Evolutionary conservation across 2,797 vertebrate genomes (phyloP).

Genomic region (Leptatherina wallacei): DNA sequence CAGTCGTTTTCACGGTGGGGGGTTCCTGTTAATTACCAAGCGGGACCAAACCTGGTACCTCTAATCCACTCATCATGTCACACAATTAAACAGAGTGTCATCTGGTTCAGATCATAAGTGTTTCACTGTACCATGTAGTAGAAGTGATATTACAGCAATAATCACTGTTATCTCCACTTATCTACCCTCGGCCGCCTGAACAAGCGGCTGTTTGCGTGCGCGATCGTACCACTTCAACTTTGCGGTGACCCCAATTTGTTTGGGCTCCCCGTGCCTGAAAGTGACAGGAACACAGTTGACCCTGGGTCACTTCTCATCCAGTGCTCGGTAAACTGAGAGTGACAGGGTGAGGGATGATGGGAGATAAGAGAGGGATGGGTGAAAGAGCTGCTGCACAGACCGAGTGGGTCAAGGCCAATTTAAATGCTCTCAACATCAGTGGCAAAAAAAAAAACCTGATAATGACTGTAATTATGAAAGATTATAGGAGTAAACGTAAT

Average conservation of each 20-base stretch:
- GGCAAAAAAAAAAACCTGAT: slow-evolving; percentile 36
- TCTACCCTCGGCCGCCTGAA: slow-evolving; percentile 24
- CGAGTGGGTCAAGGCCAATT: slow-evolving; percentile 48
- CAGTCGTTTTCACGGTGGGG: slow-evolving; percentile 49
- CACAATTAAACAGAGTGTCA: slow-evolving; percentile 8
- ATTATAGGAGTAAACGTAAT: slow-evolving; percentile 32
- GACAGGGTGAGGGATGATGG: slow-evolving; percentile 43
- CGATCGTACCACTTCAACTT: slow-evolving; percentile 46
- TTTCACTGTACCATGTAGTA: slow-evolving; percentile 17
- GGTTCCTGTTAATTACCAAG: slow-evolving; percentile 50
- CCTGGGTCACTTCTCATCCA: slow-evolving; percentile 65
- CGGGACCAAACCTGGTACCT: slow-evolving; percentile 40
- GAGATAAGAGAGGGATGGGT: slow-evolving; percentile 33
- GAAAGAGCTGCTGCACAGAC: slow-evolving; percentile 10
- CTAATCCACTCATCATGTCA: slow-evolving; percentile 22
- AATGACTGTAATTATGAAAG: slow-evolving; percentile 45
- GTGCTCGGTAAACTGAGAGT: slow-evolving; percentile 56
- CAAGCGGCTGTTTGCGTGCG: slow-evolving; percentile 13
- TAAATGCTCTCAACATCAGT: slow-evolving; percentile 38
- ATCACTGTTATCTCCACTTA: slow-evolving; percentile 34
- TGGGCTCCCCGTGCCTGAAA: slow-evolving; percentile 49
- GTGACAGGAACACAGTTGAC: slow-evolving; percentile 66
- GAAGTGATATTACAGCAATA: slow-evolving; percentile 25
- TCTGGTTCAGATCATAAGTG: not conserved
- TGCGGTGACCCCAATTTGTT: slow-evolving; percentile 75